Conservation (phyloP, 2,888 invertebrate genomes). For the Drosophila pseudotalamancana region DNA sequence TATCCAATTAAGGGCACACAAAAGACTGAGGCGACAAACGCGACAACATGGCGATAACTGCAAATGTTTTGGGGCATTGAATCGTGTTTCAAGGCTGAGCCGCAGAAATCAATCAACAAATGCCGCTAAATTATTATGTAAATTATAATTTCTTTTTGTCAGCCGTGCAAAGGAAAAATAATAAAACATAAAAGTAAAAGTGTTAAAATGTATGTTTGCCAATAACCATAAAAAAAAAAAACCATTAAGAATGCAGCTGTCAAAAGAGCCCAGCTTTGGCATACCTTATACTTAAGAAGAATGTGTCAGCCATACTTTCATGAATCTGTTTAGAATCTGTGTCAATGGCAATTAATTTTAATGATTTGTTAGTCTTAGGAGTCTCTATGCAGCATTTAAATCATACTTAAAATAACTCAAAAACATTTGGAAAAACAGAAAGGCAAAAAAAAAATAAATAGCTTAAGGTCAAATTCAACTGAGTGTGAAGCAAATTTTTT, state of each 20-base stretch:
- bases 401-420: neutral
- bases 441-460: neutral
- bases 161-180: constrained; percentile 12
- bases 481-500: too few relatives aligned
- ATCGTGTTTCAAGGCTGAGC: constrained; percentile 33
- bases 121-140: constrained; percentile 63
- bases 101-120: constrained; percentile 66
- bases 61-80: constrained; percentile 18
- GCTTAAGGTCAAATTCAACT: neutral
- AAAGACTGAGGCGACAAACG: constrained; percentile 66
- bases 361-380: constrained; percentile 6
- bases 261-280: constrained; percentile 2
- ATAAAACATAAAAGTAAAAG: constrained; percentile 63
- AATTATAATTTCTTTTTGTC: constrained; percentile 61
- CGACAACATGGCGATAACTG: constrained; percentile 11
- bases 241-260: constrained; percentile 34
- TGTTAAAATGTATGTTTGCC: constrained; percentile 53
- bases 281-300: constrained; percentile 10
- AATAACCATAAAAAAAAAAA: constrained; percentile 32
- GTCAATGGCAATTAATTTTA: constrained; percentile 3
- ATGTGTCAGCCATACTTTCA: neutral
- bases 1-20: constrained; percentile 63
- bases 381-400: constrained; percentile 6
- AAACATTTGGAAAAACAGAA: neutral
- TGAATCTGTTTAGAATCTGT: constrained; percentile 3